Conservation (phyloP, 1,140 invertebrate genomes). For the Caenorhabditis brenneri region DNA sequence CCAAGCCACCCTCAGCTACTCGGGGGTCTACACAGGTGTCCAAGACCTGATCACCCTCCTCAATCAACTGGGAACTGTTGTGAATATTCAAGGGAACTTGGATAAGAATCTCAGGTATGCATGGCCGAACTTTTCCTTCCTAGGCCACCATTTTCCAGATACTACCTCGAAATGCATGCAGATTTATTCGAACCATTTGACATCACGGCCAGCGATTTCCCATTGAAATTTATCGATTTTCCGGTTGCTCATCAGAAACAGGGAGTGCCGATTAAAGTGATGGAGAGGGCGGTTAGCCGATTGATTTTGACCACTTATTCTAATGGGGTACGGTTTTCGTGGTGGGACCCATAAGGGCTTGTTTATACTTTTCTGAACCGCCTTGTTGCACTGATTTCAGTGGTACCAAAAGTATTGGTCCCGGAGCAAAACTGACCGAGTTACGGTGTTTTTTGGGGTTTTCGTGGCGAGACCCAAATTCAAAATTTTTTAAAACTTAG, state of each 20-base stretch:
- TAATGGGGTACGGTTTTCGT: slow-evolving; percentile 55
- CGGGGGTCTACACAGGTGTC: slow-evolving; percentile 1
- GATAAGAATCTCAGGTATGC: slow-evolving; percentile 47
- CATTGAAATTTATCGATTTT: slow-evolving; percentile 29
- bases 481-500: too few species aligned
- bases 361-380: too few species aligned
- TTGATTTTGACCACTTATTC: slow-evolving; percentile 57
- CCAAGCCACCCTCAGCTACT: background rate
- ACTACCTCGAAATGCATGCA: slow-evolving; percentile 50
- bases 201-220: background rate
- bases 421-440: too few species aligned
- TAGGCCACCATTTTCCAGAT: slow-evolving; percentile 39
- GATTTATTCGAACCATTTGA: slow-evolving; percentile 52
- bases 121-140: background rate
- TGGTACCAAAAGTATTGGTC: too few species aligned
- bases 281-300: slow-evolving; percentile 55
- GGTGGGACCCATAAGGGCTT: too few species aligned
- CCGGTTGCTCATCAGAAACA: slow-evolving; percentile 35
- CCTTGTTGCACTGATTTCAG: too few species aligned
- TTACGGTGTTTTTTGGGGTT: too few species aligned
- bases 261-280: slow-evolving; percentile 43
- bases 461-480: too few species aligned
- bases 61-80: slow-evolving; percentile 2
- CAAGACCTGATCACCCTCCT: slow-evolving; percentile 28
- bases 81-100: slow-evolving; percentile 18